Evolutionary conservation across 2,113 vertebrate species (phyloP).

Genomic region (Dicerorhinus sumatrensis): DNA sequence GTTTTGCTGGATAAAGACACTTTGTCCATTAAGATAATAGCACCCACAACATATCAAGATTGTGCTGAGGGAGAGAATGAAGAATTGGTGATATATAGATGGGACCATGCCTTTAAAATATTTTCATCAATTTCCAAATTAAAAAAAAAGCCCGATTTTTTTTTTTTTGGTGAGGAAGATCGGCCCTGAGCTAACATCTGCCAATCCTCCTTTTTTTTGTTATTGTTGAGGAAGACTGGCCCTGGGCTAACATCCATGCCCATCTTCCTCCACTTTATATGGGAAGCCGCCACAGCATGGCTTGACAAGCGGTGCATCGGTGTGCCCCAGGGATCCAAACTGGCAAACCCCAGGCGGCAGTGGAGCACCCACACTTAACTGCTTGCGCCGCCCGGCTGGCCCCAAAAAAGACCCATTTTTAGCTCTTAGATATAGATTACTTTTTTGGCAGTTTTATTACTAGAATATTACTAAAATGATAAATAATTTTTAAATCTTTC

Average conservation of each 20-base stretch:
- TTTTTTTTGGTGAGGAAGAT: no score
- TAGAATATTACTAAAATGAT: conserved; percentile 21
- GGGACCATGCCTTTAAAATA: neutral
- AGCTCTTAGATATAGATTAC: neutral
- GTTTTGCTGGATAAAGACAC: conserved; percentile 15
- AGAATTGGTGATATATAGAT: neutral
- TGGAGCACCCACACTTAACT: no score
- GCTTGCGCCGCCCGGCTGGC: no score
- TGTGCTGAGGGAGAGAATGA: neutral
- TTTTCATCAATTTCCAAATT: conserved; percentile 36
- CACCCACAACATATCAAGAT: neutral
- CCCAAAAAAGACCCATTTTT: neutral
- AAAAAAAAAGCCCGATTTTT: neutral
- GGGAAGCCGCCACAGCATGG: no score
- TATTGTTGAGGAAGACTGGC: no score
- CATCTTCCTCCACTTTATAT: no score
- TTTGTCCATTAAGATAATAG: neutral
- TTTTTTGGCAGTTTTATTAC: neutral
- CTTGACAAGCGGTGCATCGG: no score
- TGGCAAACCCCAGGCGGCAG: no score
- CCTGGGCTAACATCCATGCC: no score
- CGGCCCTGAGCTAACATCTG: no score
- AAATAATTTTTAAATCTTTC: conserved; percentile 39
- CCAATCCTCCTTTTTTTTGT: no score
- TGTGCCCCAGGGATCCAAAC: no score